These are phyloP conservation scores for Corticium candelabrum DNA, from an alignment of 37 sponge, comb jelly and placozoan species.

Conservation along the genomic window DNA sequence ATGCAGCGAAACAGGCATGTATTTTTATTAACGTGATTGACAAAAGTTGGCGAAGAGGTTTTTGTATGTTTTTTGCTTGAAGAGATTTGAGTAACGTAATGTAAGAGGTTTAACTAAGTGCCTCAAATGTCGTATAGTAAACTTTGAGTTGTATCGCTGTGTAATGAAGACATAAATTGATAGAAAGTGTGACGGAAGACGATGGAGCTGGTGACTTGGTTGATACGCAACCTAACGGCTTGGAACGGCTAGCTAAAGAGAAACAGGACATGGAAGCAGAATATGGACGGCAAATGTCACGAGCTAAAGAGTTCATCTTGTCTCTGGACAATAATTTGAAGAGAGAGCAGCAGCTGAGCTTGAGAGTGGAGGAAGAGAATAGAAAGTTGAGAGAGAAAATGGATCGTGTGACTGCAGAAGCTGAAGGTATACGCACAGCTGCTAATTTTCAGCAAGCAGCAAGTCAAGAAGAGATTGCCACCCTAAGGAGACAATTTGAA, in stretches of 20 bases:
- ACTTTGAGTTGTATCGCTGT: too few relatives aligned
- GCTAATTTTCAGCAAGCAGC: neutral
- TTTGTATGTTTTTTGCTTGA: too few relatives aligned
- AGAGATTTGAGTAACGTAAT: too few relatives aligned
- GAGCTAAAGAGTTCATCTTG: neutral
- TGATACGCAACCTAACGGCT: neutral
- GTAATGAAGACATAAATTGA: too few relatives aligned
- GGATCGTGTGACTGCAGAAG: neutral
- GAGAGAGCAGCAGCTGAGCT: neutral
- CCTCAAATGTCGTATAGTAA: too few relatives aligned
- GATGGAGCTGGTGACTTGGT: neutral
- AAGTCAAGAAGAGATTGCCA: neutral
- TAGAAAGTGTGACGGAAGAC: slow-evolving; percentile 7
- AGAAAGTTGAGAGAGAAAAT: neutral
- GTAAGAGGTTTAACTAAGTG: too few relatives aligned
- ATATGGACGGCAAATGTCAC: neutral
- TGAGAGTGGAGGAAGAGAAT: neutral
- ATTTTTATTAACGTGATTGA: too few relatives aligned
- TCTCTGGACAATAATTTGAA: neutral
- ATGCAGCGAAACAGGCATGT: too few relatives aligned
- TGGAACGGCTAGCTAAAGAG: neutral
- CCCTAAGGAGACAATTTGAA: neutral
- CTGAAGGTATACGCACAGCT: neutral
- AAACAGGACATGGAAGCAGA: neutral
- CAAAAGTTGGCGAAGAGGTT: too few relatives aligned